phyloP scores from a whole-genome alignment of 2,113 vertebrate genomes.

The Dolichallabes microphthalmus region DNA sequence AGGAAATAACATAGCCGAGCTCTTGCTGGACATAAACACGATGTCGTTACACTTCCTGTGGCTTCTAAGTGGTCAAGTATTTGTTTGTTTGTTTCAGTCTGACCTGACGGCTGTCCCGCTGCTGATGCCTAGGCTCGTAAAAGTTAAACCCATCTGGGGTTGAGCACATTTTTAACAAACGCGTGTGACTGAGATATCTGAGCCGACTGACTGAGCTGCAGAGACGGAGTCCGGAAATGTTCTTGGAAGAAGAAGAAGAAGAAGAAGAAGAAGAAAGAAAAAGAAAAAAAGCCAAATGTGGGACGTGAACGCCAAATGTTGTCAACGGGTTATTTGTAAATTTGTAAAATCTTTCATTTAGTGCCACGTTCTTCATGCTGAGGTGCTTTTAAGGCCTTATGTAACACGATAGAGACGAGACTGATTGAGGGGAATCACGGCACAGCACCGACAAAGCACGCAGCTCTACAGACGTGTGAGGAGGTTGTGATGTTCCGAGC shows the following conservation, averaged over 20 bases:
- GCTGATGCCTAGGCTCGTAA: background rate
- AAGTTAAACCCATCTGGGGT: background rate
- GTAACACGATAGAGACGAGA: background rate
- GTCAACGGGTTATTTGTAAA: background rate
- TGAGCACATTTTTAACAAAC: background rate
- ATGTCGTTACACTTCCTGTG: background rate
- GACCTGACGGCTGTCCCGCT: background rate
- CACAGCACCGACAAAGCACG: background rate
- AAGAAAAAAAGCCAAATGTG: background rate
- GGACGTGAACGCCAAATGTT: background rate
- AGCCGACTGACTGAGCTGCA: background rate
- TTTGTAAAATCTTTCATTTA: background rate
- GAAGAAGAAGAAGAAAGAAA: too few species aligned
- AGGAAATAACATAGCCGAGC: conserved; percentile 1
- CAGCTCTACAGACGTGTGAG: too few species aligned
- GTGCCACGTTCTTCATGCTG: background rate
- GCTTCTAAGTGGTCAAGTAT: background rate
- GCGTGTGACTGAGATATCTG: background rate
- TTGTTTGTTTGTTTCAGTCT: background rate
- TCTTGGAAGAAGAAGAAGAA: background rate
- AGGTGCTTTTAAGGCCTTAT: background rate
- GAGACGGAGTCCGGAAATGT: background rate
- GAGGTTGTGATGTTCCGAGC: too few species aligned
- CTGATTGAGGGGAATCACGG: background rate
- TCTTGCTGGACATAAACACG: background rate